Base-by-base conservation (phyloP, 2,888 invertebrate species). In the Drosophila kambysellisi region DNA sequence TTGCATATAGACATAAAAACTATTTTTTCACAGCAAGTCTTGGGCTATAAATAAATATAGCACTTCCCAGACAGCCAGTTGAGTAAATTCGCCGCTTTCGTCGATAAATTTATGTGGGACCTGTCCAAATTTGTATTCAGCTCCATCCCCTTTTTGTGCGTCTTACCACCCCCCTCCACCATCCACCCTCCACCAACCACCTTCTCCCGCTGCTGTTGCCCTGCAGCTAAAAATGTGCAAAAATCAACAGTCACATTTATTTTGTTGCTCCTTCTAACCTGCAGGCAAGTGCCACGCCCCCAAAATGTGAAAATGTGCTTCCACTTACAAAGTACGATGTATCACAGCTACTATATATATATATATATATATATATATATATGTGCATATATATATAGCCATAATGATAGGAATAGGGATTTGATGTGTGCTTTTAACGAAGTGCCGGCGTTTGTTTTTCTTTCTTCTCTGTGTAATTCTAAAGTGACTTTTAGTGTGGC, bases 41-140 rank as follows among this genome's bases (percentile, higher is more conserved):
- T 76, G 54, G 74, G 69, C 88, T 85, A 85, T 83, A 85, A 85
- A 85, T 85, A 85, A 86, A 85, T 73, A 74, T 70, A 75, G 79
- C 88, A 83, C 84, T 83, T 83, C 74, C 79, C 70, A 59, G 46
- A 46, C 63, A 52, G 33, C 51, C 53, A 63, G 75, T 60, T 52
- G 60, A 53, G 60, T 11, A 46, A 64, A 65, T 71, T 64, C 67
- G 64, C 48, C 51, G 50, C 29, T 69, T 41, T 39, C 52, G 64
- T 75, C 72, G 59, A 73, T 80, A 61, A 79, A 79, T 79, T 76
- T 79, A 72, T 77, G 79, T 79, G 79, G 79, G 80, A 79, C 62
- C 80, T 69, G 76, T 72, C 71, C 57, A 60, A 79, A 56, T 75
- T 53, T 67, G 29, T 39, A 12, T 30, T 54, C 64, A 30, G 29